These are phyloP conservation scores for Doryteuthis pealeii DNA, from an alignment of 1,140 invertebrate genomes.

Conservation along the genomic window DNA sequence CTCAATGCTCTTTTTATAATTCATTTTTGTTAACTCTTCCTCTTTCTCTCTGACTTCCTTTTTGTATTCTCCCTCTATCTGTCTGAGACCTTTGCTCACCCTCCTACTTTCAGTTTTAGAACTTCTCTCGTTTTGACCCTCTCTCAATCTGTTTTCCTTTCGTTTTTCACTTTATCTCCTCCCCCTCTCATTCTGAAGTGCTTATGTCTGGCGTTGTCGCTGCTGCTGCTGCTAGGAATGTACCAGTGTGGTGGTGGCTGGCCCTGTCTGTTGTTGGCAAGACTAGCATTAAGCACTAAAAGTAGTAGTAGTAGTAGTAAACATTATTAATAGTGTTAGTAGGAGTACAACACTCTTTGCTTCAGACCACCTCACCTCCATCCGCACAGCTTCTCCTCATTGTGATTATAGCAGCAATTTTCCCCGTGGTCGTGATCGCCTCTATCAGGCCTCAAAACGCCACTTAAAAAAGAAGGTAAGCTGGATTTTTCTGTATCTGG, in stretches of 20 bases:
- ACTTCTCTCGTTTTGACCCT: no score
- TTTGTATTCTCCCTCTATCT: no score
- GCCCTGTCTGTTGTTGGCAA: no score
- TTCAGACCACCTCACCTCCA: constrained; percentile 1
- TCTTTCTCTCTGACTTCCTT: no score
- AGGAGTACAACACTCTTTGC: background rate
- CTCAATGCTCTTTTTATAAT: no score
- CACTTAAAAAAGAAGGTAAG: background rate
- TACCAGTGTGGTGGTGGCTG: background rate
- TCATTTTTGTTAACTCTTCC: no score
- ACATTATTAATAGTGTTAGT: background rate
- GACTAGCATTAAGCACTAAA: no score
- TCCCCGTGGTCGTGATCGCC: background rate
- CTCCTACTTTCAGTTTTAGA: no score
- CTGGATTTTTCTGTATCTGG: constrained; percentile 2
- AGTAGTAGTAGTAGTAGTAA: background rate
- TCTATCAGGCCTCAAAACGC: background rate
- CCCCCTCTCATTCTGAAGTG: background rate
- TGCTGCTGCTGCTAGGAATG: constrained; percentile 1
- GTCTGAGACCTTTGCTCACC: no score
- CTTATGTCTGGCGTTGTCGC: background rate
- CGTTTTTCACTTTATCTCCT: no score
- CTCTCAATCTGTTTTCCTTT: no score
- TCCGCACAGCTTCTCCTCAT: constrained; percentile 1
- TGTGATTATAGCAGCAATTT: constrained; percentile 11